Evolutionary conservation across 2,888 invertebrate genomes (phyloP), one percentile per base, ranked within the genome.

Genomic region (Linyphia triangularis): DNA sequence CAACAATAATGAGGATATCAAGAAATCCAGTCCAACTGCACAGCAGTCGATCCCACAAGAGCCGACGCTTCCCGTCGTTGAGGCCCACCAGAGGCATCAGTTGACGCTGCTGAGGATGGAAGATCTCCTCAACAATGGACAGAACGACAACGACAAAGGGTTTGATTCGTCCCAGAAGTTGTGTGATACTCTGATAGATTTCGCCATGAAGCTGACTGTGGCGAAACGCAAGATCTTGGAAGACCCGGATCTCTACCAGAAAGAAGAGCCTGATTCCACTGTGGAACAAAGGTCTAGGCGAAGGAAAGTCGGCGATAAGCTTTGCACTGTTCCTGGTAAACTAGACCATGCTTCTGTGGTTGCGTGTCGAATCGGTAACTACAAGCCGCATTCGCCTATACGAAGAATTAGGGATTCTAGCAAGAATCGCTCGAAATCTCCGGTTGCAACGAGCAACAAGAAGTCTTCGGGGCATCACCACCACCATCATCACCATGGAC

Each of bases 301-400:
- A 88, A 95, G 95, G 91, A 94, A 94, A 91, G 95, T 96, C 79
- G 94, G 96, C 90, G 96, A 96, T 90, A 95, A 95, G 92, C 95
- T 96, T 91, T 94, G 95, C 26, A 95, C 95, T 93, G 95, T 97
- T 91, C 97, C 97, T 0, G 97, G 97, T 0, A 97, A 97, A 93
- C 93, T 97, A 90, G 97, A 97, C 93, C 97, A 97, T 93, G 97
- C 97, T 19, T 96, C 96, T 2, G 95, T 96, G n/a, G 95, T 96
- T 75, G 97, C 97, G 1, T 96, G 95, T 92, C 95, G 95, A 90
- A 95, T 96, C 51, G 96, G 96, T 1, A 88, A 83, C 30, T 90
- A 85, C 72, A 75, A 67, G 33, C 81, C 88, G 1, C 79, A 72
- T 37, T 85, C 84, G 5, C 85, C 89, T 1, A 30, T 89, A 9